Evolutionary conservation across 2,888 invertebrate genomes (phyloP).

Genomic region (Fabriciana adippe): DNA sequence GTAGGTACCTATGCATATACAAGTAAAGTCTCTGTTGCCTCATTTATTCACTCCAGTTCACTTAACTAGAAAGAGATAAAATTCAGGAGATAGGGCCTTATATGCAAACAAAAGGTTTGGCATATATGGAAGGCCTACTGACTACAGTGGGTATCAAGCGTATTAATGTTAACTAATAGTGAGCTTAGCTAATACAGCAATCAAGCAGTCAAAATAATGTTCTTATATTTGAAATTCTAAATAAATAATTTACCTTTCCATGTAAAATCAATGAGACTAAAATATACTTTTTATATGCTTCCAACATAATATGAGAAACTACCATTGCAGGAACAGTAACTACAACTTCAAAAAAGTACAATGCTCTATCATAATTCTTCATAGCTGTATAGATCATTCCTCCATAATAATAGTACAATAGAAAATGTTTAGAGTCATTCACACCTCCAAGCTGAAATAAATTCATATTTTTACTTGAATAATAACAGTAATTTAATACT

Average conservation of each 20-base stretch:
- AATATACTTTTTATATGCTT: slow-evolving; percentile 98
- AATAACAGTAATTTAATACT: neutral
- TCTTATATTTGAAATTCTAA: too few species aligned
- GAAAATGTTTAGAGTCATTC: slow-evolving; percentile 94
- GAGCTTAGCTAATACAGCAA: too few species aligned
- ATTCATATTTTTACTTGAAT: neutral
- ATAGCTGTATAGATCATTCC: slow-evolving; percentile 98
- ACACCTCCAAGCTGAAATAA: slow-evolving; percentile 84
- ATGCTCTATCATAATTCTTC: slow-evolving; percentile 95
- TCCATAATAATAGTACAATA: slow-evolving; percentile 98
- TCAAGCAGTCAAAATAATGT: too few species aligned
- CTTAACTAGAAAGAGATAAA: too few species aligned
- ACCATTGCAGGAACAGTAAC: slow-evolving; percentile 97
- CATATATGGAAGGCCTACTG: too few species aligned
- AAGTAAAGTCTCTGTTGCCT: too few species aligned
- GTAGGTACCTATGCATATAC: too few species aligned
- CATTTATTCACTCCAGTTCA: too few species aligned
- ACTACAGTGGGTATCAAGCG: too few species aligned
- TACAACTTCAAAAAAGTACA: slow-evolving; percentile 98
- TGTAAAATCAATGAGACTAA: slow-evolving; percentile 94
- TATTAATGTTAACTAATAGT: too few species aligned
- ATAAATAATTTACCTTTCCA: slow-evolving; percentile 86
- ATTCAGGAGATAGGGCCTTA: too few species aligned
- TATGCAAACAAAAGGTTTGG: too few species aligned
- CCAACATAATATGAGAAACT: slow-evolving; percentile 98